Percentiles rank a stretch among this genome's conserved stretches.
These are phyloP conservation scores for Chaetura pelagica DNA, from an alignment of 2,113 vertebrate species.

Conservation along the genomic window DNA sequence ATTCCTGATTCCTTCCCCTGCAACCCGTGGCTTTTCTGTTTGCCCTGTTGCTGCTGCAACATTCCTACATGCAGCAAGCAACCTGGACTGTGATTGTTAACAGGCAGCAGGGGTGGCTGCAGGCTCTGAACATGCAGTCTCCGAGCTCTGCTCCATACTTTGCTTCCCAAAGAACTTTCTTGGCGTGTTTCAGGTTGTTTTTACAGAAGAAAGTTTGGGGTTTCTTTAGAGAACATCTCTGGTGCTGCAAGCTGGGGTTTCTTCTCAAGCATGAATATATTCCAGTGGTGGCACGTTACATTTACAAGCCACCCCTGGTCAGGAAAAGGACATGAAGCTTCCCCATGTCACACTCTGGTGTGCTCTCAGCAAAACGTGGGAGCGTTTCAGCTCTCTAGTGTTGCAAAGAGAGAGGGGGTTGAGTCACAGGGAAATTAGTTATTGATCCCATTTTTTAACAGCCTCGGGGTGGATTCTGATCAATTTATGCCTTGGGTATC, in stretches of 20 bases:
- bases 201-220: not conserved
- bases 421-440: not conserved
- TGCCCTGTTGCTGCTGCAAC: rapidly evolving
- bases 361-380: not conserved
- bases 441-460: not conserved
- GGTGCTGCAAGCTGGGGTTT: not conserved
- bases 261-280: not conserved
- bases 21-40: not conserved
- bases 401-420: not conserved
- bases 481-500: rapidly evolving
- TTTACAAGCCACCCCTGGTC: not conserved
- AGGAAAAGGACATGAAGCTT: not conserved
- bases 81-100: rapidly evolving
- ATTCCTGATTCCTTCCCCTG: not conserved
- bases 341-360: rapidly evolving
- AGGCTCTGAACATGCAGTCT: not conserved
- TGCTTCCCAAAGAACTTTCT: not conserved
- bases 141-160: not conserved
- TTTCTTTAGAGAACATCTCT: not conserved
- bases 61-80: not conserved
- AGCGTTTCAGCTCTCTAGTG: rapidly evolving
- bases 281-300: not conserved
- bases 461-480: not conserved
- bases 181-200: not conserved
- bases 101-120: not conserved